Evolutionary conservation across 30 jellyfish, hydroid and myxozoan genomes (phyloP), one percentile per base, ranked within the genome.

Genomic region (Chironex yamaguchii): DNA sequence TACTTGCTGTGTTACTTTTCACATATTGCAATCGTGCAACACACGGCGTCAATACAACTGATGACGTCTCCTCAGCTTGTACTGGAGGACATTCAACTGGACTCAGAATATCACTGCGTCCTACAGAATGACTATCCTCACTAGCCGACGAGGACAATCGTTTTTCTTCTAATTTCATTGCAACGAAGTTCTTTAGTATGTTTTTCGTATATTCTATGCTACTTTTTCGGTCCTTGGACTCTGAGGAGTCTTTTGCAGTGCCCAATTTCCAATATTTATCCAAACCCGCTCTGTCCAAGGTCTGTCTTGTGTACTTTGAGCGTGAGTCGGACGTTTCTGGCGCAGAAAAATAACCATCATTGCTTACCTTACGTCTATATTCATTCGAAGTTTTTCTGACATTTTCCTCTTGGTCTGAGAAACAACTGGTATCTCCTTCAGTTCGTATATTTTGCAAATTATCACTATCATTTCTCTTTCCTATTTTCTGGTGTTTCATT

Each of bases 341-440:
- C 3, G 99, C 99, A 0, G 99, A 94, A 14, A 79, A 89, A 52
- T 94, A 94, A 14, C 99, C 99, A 30, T 94, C 97, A 9, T 89
- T 49, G 9, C 65, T 88, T 2, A 11, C 80, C 0, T 71, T 81
- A 23, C 64, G 29, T n/a, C n/a, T n/a, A n/a, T n/a, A n/a, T n/a
- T n/a, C n/a, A 9, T n/a, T 23, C 2, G 35, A 48, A 17, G 88
- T 20, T 31, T 36, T 83, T 4, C 54, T 32, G 25, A 20, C 29
- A 6, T 73, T 81, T 48, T 71, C 67, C 6, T 85, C 24, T n/a
- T 80, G 25, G 67, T 71, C 90, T 28, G 92, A 72, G 34, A 73
- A 91, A 26, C 94, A 71, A 48, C 89, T 97, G 29, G 97, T 86
- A 81, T 53, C 74, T 33, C 84, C 84, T 48, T 93, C 97, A 17